Base-by-base conservation (phyloP, 2,797 vertebrate species). In the Adrianichthys oophorus region DNA sequence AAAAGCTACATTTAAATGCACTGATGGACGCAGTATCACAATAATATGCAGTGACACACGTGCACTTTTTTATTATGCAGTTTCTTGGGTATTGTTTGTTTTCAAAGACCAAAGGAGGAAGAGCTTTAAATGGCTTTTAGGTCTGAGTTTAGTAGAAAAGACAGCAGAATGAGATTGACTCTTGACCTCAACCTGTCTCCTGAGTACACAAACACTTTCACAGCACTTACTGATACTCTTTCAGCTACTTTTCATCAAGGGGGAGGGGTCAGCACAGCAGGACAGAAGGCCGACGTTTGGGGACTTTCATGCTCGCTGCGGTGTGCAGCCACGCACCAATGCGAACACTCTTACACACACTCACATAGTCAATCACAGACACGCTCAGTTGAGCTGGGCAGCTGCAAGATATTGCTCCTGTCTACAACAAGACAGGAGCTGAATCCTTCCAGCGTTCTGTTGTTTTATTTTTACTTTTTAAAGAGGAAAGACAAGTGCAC, bases 191-290 rank as follows among this genome's bases (percentile, higher is more conserved):
- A 43, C 62, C 29, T 58, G 44, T 73, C 68, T 62, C 48, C 54
- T 46, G 62, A 64, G 65, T 50, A 48, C 23, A 74, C 52, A 65
- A 53, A 77, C 70, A 68, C 68, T 63, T 62, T 49, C 59, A 62
- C 58, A 68, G 21, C 68, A 72, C 57, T 73, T 60, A 67, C 50
- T 45, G 50, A 56, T 21, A 14, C 52, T 54, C 60, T 37, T 58
- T 68, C 50, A 60, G 59, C 59, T 57, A 59, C 32, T 58, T 77
- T 65, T 76, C 56, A 74, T 72, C 72, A 45, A 56, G 49, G 47
- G 21, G 32, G 43, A 53, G 56, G 61, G 66, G 70, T 74, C 64
- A 70, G 59, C 15, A 4, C 52, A 62, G 46, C 37, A 41, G 62
- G 70, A 72, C 23, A 45, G 52, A 10, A 50, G 54, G 58, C 46